Conservation (phyloP, 2,797 vertebrate genomes). For the Emydoidea blandingii region DNA sequence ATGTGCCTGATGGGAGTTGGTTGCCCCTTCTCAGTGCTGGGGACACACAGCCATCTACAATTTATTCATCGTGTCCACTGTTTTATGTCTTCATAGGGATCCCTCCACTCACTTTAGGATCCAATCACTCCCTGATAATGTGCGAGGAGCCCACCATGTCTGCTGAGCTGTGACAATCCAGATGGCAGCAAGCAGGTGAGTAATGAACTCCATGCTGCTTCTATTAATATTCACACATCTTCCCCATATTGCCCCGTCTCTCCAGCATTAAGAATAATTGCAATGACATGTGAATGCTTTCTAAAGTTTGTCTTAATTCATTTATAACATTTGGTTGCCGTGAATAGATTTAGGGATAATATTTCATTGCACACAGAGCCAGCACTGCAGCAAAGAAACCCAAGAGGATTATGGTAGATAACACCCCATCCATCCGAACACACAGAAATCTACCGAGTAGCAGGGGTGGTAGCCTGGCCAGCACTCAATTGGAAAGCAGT, state of each 20-base stretch:
- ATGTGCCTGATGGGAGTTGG: background rate
- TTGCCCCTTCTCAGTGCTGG: background rate
- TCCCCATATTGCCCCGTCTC: background rate
- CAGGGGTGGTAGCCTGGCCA: background rate
- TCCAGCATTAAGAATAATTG: background rate
- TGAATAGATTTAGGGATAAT: constrained; percentile 1
- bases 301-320: constrained; percentile 11
- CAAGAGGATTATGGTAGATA: background rate
- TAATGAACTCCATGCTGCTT: constrained; percentile 48
- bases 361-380: background rate
- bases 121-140: background rate
- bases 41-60: background rate
- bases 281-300: background rate
- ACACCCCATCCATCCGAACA: background rate
- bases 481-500: background rate
- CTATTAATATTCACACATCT: constrained; percentile 46
- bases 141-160: constrained; percentile 15
- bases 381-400: background rate
- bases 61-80: background rate
- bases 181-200: constrained; percentile 69
- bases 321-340: constrained; percentile 11
- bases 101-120: background rate
- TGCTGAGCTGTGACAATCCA: constrained; percentile 65
- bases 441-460: background rate
- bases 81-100: constrained; percentile 11